A percentile compares a stretch with the other conserved stretches of the same genome.
Evolutionary conservation across 2,888 invertebrate species (phyloP).

Genomic region (Cantharis rustica): DNA sequence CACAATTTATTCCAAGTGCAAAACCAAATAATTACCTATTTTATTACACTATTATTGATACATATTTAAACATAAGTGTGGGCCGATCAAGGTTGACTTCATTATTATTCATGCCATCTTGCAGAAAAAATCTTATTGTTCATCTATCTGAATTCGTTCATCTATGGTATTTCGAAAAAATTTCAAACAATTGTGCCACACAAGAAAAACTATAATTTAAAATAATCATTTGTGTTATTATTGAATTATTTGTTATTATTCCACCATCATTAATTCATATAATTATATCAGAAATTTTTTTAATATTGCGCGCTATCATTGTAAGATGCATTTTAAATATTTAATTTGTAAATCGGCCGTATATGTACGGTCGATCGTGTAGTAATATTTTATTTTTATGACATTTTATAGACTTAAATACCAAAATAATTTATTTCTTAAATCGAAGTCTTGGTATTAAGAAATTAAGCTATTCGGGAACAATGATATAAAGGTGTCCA

Average conservation of each 20-base stretch:
- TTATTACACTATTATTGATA: slow-evolving; percentile 44
- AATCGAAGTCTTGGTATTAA: too few relatives aligned
- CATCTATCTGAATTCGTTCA: slow-evolving; percentile 19
- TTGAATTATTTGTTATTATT: slow-evolving; percentile 4
- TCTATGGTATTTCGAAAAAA: slow-evolving; percentile 12
- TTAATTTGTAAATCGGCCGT: neutral
- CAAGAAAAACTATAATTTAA: slow-evolving; percentile 1
- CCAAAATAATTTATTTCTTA: neutral
- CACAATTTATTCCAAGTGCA: slow-evolving; percentile 25
- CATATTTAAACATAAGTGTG: slow-evolving; percentile 47
- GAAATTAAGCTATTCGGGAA: too few relatives aligned
- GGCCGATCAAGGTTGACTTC: slow-evolving; percentile 43
- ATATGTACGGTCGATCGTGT: neutral
- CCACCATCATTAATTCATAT: neutral
- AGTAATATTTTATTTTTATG: neutral
- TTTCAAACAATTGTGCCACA: slow-evolving; percentile 1
- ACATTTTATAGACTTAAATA: too few relatives aligned
- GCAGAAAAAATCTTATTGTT: slow-evolving; percentile 23
- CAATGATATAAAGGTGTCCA: neutral
- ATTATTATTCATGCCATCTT: slow-evolving; percentile 42
- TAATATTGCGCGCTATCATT: neutral
- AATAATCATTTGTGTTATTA: neutral
- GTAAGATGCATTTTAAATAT: neutral
- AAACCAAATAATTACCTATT: slow-evolving; percentile 41
- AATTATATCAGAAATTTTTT: neutral